These are phyloP conservation scores for Oreortyx pictus DNA, from an alignment of 2,797 vertebrate genomes.

Conservation along the genomic window DNA sequence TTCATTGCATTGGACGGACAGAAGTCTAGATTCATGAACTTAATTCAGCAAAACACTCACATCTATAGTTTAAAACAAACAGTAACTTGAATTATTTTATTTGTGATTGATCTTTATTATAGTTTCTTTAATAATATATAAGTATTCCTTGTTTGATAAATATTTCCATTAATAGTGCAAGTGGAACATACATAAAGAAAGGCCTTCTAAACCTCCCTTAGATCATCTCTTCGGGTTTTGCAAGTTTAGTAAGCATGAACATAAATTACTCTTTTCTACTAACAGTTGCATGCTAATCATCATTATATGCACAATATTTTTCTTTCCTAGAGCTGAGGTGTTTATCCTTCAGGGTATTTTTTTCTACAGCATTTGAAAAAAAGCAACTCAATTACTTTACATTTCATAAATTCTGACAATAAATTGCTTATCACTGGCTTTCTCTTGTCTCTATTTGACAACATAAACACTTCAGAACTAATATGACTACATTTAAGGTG, in stretches of 20 bases:
- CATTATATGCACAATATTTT: background rate
- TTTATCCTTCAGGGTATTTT: slow-evolving; percentile 40
- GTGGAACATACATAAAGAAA: background rate
- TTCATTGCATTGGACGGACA: background rate
- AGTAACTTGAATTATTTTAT: background rate
- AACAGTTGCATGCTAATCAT: background rate
- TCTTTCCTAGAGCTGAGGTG: background rate
- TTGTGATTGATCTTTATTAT: background rate
- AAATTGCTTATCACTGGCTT: background rate
- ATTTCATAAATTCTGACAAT: background rate
- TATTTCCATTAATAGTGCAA: background rate
- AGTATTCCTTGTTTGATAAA: background rate
- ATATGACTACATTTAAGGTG: background rate
- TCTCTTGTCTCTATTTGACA: slow-evolving; percentile 4
- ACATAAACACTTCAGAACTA: background rate
- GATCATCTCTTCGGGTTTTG: background rate
- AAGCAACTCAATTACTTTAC: background rate
- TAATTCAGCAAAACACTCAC: background rate
- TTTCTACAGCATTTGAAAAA: background rate
- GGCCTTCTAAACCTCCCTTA: background rate
- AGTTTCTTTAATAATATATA: background rate
- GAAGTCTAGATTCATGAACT: background rate
- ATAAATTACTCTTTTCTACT: slow-evolving; percentile 18
- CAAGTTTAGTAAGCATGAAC: background rate
- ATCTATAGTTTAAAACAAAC: background rate